Evolutionary conservation across 2,797 vertebrate species (phyloP).

Genomic region (Yasuhikotakia modesta): DNA sequence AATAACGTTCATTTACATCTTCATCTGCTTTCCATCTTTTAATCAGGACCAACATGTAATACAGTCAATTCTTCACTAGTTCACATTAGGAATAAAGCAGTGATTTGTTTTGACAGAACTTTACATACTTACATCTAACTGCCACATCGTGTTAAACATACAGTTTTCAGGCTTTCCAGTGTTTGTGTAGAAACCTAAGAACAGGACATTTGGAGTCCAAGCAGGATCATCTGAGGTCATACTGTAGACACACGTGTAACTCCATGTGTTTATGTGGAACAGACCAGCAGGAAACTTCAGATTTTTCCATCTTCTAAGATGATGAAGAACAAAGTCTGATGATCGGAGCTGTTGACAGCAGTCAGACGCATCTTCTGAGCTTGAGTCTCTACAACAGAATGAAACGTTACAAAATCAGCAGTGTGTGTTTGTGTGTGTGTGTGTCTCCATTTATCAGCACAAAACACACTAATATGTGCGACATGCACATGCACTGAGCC

Average conservation of each 20-base stretch:
- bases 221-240: conserved; percentile 1
- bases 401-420: too few species aligned
- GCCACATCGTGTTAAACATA: not conserved
- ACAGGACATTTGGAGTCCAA: too few species aligned
- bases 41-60: not conserved
- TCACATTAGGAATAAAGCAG: not conserved
- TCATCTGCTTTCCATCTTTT: not conserved
- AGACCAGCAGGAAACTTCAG: conserved; percentile 1
- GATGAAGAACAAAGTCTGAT: conserved; percentile 10
- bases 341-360: not conserved
- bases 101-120: not conserved
- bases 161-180: too few species aligned
- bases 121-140: not conserved
- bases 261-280: not conserved
- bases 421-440: too few species aligned
- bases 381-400: not conserved
- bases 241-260: not conserved
- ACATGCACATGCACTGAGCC: too few species aligned
- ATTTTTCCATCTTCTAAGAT: conserved; percentile 8
- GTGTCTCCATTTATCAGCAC: too few species aligned
- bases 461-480: too few species aligned
- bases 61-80: not conserved
- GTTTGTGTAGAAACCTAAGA: too few species aligned
- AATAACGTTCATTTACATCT: not conserved
- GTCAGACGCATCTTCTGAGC: conserved; percentile 1